Conservation (phyloP, 2,888 invertebrate genomes). For the Acleris laterana region DNA sequence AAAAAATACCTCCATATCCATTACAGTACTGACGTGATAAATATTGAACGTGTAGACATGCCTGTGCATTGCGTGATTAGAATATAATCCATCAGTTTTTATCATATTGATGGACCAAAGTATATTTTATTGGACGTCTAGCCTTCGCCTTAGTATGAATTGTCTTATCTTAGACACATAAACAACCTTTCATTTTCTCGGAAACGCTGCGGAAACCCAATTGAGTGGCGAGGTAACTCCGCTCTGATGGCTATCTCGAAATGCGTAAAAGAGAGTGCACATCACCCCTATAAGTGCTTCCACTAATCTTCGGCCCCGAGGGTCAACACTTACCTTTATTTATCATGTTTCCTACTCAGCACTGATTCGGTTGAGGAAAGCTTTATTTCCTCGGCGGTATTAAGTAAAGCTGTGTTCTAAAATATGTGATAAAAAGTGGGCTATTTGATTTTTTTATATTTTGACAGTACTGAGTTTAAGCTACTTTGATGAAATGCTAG, state of each 20-base stretch:
- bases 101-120: too few species aligned
- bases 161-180: slow-evolving; percentile 8
- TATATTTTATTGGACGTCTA: too few species aligned
- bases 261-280: slow-evolving; percentile 13
- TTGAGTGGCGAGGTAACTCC: slow-evolving; percentile 11
- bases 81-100: too few species aligned
- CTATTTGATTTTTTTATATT: too few species aligned
- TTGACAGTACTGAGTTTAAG: too few species aligned
- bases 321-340: slow-evolving; percentile 9
- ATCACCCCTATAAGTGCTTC: slow-evolving; percentile 15
- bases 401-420: too few species aligned
- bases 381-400: not conserved
- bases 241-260: slow-evolving; percentile 5
- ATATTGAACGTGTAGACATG: too few species aligned
- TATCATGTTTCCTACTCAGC: slow-evolving; percentile 13
- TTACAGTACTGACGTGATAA: too few species aligned
- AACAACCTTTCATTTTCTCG: slow-evolving; percentile 10
- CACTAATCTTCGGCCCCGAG: slow-evolving; percentile 16
- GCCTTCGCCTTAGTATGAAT: slow-evolving; percentile 1
- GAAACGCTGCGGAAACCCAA: slow-evolving; percentile 4
- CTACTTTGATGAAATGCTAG: too few species aligned
- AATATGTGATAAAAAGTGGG: too few species aligned
- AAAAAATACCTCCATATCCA: too few species aligned
- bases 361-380: slow-evolving; percentile 15
- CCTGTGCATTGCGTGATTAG: too few species aligned